These are phyloP conservation scores for Cheirogaleus medius DNA, from an alignment of 2,113 vertebrate genomes.

Conservation along the genomic window DNA sequence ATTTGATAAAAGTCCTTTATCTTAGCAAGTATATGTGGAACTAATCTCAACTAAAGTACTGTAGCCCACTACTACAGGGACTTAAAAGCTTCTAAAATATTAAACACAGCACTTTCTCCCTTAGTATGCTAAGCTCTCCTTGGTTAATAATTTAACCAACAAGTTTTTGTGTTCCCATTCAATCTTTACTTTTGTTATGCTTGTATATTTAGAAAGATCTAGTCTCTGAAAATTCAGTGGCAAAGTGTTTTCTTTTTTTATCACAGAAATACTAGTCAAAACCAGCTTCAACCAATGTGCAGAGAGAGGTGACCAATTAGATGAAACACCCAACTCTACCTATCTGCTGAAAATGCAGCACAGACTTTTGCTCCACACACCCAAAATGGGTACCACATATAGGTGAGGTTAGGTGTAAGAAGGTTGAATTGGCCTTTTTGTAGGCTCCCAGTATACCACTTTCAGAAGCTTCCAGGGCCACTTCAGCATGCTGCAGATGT, in stretches of 20 bases:
- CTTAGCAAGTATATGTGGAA: not conserved
- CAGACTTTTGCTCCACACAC: not conserved
- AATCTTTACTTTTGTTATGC: not conserved
- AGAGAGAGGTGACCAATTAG: not conserved
- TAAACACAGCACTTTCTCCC: not conserved
- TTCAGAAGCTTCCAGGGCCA: not conserved
- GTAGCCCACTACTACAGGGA: not conserved
- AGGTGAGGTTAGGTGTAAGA: not conserved
- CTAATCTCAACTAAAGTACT: not conserved
- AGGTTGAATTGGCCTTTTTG: not conserved
- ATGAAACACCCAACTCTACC: not conserved
- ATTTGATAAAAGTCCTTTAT: conserved; percentile 28
- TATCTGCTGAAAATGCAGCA: not conserved
- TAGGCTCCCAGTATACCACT: not conserved
- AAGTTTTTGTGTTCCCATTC: not conserved
- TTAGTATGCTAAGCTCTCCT: not conserved
- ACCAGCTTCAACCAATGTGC: not conserved
- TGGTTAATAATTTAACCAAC: conserved; percentile 12
- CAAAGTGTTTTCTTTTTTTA: not conserved
- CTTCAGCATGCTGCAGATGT: not conserved
- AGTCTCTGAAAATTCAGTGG: not conserved
- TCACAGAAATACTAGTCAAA: not conserved
- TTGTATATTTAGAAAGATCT: not conserved
- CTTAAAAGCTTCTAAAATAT: conserved; percentile 33
- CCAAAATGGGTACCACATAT: not conserved